phyloP scores from a whole-genome alignment of 2,888 invertebrate species.

The Slavum lentiscoides region DNA sequence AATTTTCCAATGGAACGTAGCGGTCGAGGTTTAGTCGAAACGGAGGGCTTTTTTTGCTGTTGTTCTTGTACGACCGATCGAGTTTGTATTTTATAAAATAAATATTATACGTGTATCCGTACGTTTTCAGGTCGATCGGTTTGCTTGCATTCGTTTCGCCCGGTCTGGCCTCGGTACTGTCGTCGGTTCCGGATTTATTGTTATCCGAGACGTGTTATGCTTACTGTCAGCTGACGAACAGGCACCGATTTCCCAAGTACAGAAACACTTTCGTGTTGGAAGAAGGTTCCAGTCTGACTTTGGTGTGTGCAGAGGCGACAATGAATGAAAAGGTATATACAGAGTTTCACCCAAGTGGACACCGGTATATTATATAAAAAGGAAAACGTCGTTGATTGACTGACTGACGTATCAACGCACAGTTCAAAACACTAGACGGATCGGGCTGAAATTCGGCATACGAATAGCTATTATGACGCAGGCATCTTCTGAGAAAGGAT shows the following conservation, averaged over 20 bases:
- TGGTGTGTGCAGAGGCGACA: slow-evolving; percentile 65
- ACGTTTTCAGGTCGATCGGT: slow-evolving; percentile 17
- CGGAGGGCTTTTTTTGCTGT: too few relatives aligned
- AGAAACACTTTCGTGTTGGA: slow-evolving; percentile 62
- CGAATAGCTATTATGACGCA: too few relatives aligned
- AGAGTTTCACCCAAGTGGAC: background rate
- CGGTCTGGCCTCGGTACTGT: slow-evolving; percentile 61
- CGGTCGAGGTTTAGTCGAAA: too few relatives aligned
- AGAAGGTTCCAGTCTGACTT: slow-evolving; percentile 64
- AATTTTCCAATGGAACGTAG: too few relatives aligned
- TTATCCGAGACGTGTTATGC: slow-evolving; percentile 60
- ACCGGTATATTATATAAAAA: too few relatives aligned
- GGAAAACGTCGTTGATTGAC: too few relatives aligned
- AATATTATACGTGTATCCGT: background rate
- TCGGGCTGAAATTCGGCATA: too few relatives aligned
- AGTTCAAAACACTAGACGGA: too few relatives aligned
- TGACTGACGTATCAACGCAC: too few relatives aligned
- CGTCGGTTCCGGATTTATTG: slow-evolving; percentile 63
- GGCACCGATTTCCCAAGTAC: slow-evolving; percentile 61
- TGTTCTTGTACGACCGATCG: too few relatives aligned
- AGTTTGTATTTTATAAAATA: too few relatives aligned
- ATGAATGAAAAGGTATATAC: background rate
- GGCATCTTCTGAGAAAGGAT: too few relatives aligned
- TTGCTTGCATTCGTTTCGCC: slow-evolving; percentile 58
- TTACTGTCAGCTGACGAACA: slow-evolving; percentile 60